Evolutionary conservation across 2,888 invertebrate genomes (phyloP).

Genomic region (Pterostichus madidus): DNA sequence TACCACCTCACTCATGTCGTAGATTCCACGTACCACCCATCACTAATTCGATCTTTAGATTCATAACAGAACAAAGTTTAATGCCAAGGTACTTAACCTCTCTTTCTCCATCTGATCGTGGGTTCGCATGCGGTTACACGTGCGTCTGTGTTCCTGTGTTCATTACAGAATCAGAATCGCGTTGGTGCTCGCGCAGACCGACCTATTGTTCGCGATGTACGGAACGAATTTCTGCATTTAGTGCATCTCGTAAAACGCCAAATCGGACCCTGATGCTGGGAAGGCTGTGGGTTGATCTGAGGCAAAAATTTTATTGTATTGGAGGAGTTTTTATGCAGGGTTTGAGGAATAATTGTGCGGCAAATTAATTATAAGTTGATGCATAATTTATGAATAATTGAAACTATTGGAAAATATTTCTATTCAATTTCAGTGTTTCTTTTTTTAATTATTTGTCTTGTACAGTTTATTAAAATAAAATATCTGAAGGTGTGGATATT

Average conservation of each 20-base stretch:
- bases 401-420: neutral
- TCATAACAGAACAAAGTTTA: slow-evolving; percentile 43
- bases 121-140: slow-evolving; percentile 35
- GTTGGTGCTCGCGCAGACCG: neutral
- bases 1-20: slow-evolving; percentile 8
- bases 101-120: slow-evolving; percentile 37
- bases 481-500: no score
- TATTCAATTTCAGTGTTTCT: neutral
- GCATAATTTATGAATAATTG: slow-evolving; percentile 11
- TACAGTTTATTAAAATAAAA: no score
- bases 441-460: neutral
- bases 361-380: slow-evolving; percentile 30
- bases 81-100: slow-evolving; percentile 41
- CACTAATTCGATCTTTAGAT: slow-evolving; percentile 43
- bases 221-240: slow-evolving; percentile 54
- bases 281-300: neutral
- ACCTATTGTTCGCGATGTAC: slow-evolving; percentile 37
- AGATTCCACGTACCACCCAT: slow-evolving; percentile 15
- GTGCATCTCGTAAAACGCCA: slow-evolving; percentile 42
- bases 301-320: slow-evolving; percentile 20
- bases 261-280: neutral
- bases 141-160: neutral
- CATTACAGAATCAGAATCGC: slow-evolving; percentile 33
- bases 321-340: neutral
- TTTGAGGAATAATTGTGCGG: slow-evolving; percentile 10